phyloP scores from a whole-genome alignment of 2,797 vertebrate species.

The Darevskia nairensis region DNA sequence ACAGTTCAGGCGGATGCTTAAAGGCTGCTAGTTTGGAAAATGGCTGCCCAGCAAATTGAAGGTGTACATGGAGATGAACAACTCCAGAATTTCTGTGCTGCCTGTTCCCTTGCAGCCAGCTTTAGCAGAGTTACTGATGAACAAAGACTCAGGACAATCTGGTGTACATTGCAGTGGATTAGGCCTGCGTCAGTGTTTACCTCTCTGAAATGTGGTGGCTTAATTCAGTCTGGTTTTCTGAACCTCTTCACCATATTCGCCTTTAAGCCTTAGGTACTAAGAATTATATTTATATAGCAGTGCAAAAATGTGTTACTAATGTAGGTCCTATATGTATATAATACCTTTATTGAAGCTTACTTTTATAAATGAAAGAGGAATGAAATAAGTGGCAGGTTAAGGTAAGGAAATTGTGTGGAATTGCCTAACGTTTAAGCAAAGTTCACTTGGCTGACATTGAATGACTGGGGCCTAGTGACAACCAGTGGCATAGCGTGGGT shows the following conservation, averaged over 20 bases:
- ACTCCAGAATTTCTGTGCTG: background rate
- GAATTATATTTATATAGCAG: background rate
- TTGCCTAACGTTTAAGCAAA: background rate
- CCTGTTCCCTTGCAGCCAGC: background rate
- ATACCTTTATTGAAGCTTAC: background rate
- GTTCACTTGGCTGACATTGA: background rate
- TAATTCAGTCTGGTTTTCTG: background rate
- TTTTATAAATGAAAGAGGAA: background rate
- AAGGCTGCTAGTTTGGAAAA: conserved; percentile 13
- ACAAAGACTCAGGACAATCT: background rate
- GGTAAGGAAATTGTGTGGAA: background rate
- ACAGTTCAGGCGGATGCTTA: conserved; percentile 7
- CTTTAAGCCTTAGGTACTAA: background rate
- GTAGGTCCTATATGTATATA: background rate
- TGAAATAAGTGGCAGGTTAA: background rate
- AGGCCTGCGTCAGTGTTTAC: background rate
- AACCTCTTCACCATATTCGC: background rate
- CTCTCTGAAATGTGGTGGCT: background rate
- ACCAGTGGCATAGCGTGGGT: background rate
- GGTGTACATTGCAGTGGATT: too few species aligned
- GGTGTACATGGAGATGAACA: background rate
- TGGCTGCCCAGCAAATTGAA: background rate
- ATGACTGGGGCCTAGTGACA: background rate
- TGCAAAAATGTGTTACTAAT: background rate
- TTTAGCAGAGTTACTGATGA: background rate